Percentiles rank a stretch among this genome's conserved stretches.
These are phyloP conservation scores for Sphaerodactylus townsendi DNA, from an alignment of 2,113 vertebrate genomes.

Conservation along the genomic window DNA sequence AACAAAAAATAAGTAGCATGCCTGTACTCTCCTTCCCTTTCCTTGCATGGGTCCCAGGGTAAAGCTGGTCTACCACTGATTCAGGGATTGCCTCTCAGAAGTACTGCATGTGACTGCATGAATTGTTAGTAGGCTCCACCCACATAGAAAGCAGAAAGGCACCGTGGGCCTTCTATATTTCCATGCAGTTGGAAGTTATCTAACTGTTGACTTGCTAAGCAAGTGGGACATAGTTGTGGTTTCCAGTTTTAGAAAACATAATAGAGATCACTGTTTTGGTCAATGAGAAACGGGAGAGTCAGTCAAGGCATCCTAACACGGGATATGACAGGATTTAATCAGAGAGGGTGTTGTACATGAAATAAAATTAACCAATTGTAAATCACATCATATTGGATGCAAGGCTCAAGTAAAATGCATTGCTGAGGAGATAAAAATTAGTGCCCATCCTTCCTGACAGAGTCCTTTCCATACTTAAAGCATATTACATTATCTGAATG, in stretches of 20 bases:
- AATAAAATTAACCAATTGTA: not conserved
- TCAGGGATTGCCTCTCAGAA: not conserved
- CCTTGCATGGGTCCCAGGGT: not conserved
- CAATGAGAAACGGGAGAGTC: not conserved
- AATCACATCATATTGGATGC: not conserved
- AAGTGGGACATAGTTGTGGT: not conserved
- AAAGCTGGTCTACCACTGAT: not conserved
- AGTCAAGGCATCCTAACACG: not conserved
- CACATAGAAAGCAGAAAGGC: too few species aligned
- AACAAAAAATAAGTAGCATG: not conserved
- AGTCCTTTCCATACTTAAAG: not conserved
- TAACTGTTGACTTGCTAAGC: too few species aligned
- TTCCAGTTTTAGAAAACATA: not conserved
- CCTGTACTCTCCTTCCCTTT: not conserved
- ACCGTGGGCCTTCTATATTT: not conserved
- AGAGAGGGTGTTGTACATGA: not conserved
- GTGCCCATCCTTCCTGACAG: not conserved
- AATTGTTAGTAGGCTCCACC: not conserved
- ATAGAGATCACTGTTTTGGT: not conserved
- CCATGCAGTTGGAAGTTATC: not conserved
- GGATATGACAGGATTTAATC: not conserved
- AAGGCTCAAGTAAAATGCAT: not conserved
- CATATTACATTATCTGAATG: not conserved
- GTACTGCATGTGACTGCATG: not conserved
- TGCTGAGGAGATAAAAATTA: too few species aligned